Evolutionary conservation across 2,797 vertebrate genomes (phyloP), one percentile per base, ranked within the genome.

Genomic region (Acrossocheilus fasciatus): DNA sequence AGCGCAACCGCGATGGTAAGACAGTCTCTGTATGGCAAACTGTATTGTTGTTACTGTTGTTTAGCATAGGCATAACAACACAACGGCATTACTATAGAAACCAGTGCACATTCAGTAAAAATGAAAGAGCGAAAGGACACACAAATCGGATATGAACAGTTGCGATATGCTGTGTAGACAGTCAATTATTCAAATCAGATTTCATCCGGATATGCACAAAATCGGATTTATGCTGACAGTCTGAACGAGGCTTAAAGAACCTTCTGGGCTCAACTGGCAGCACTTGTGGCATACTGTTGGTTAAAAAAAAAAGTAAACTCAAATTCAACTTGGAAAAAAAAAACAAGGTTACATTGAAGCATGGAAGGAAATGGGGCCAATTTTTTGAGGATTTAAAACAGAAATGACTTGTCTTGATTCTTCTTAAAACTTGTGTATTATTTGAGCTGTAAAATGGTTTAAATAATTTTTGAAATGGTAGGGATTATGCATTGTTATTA

Each of bases 181-280:
- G 39, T 41, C 39, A 41, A 6, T 41, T 41, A 41, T 41, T 41
- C 6, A 41, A 41, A 41, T 41, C 6, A 41, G 39, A 41, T 41
- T 41, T 7, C 41, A 41, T 41, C 7, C 41, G 41, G 41, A 41
- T 41, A 8, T 39, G 41, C 41, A 41, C 41, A 41, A 41, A 41
- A 41, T 41, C 41, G 41, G 41, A 41, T 9, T 41, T 41, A 1
- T 7, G 0, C 41, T 41, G 41, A 41, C 41, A 41, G 41, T 41
- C 41, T 41, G 41, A 41, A 41, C 41, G 8, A 41, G 0, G 41
- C 41, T 41, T 41, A 30, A 30, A 52, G 45, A n/a, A 69, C 20
- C 36, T 54, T 82, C 12, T 52, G 30, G 11, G 20, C 64, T 69
- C 64, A 82, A 69, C 47, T 82, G 64, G 66, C 26, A 54, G 20